Base-by-base conservation (phyloP, 1,140 invertebrate genomes). In the Bombus pascuorum region DNA sequence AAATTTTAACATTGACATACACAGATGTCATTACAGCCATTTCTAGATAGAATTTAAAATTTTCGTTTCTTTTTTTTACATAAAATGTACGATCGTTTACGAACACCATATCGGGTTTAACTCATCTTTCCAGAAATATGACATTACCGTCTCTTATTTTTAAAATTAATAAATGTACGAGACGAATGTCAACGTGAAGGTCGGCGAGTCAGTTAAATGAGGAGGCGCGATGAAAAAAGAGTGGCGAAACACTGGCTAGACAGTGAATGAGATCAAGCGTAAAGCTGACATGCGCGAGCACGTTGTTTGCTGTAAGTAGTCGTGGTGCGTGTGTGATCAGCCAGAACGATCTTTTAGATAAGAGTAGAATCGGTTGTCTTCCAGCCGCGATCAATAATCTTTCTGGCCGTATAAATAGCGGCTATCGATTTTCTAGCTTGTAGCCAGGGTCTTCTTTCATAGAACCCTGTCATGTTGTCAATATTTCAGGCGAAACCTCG, bases 351-450 rank as follows among this genome's bases (percentile, higher is more conserved):
- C 74, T 70, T 13, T 37, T 37, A 53, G 81, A 85, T 86, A 85
- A 34, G 62, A 81, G 62, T 8, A 68, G 81, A 73, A 89, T 89
- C 72, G 77, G 47, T 74, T 77, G 76, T 83, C 75, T 87, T 76
- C 37, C 77, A 73, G 57, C 44, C 57, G n/a, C 86, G 87, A 89
- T 89, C 87, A 85, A 89, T 89, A 89, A 89, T 89, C 87, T 89
- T 89, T 76, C 86, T 57, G 39, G 18, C 44, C 37, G 47, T 87
- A 89, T 89, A 89, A 89, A 89, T 89, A 89, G 86, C 86, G 59
- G 22, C 65, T 87, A 89, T 89, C 71, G 87, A 89, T 89, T 87
- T 85, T 81, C 72, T 34, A 81, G 42, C 74, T 59, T 53, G 75
- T 57, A 66, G 53, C 10, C 57, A 75, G 47, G 37, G 32, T 81